These are phyloP conservation scores for Ametastegia equiseti DNA, from an alignment of 2,888 invertebrate species.

Conservation along the genomic window DNA sequence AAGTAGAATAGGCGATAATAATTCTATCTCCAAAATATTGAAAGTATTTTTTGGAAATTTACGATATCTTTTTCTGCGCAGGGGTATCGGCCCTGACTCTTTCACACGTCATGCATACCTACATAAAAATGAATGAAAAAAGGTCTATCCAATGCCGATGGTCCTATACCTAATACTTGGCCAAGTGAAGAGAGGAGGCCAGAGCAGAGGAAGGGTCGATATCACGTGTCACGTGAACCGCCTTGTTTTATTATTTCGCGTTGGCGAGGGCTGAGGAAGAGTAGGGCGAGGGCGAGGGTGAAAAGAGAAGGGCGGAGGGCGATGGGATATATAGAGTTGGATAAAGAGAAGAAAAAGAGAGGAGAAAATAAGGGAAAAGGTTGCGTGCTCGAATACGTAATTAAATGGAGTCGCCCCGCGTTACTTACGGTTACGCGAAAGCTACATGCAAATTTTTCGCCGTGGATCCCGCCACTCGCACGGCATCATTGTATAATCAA, in stretches of 20 bases:
- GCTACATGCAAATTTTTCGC: neutral
- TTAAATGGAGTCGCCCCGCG: slow-evolving; percentile 16
- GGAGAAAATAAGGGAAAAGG: neutral
- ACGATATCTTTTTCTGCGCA: neutral
- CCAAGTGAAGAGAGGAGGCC: neutral
- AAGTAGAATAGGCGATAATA: too few relatives aligned
- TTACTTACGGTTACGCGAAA: neutral
- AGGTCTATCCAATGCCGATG: neutral
- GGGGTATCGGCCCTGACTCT: neutral
- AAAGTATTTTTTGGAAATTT: neutral
- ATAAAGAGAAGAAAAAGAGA: neutral
- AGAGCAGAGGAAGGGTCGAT: slow-evolving; percentile 20
- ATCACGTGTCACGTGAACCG: slow-evolving; percentile 16
- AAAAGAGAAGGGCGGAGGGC: neutral
- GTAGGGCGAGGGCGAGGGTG: neutral
- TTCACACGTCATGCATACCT: too few relatives aligned
- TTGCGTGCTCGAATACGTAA: slow-evolving; percentile 20
- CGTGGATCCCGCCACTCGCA: too few relatives aligned
- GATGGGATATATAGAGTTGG: too few relatives aligned
- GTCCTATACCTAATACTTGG: neutral
- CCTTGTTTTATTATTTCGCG: slow-evolving; percentile 25
- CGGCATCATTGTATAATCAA: too few relatives aligned
- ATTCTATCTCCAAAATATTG: neutral
- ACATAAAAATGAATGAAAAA: too few relatives aligned
- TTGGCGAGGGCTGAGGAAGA: neutral